Conservation (phyloP, 2,113 vertebrate species). For the Spheniscus mendiculus region DNA sequence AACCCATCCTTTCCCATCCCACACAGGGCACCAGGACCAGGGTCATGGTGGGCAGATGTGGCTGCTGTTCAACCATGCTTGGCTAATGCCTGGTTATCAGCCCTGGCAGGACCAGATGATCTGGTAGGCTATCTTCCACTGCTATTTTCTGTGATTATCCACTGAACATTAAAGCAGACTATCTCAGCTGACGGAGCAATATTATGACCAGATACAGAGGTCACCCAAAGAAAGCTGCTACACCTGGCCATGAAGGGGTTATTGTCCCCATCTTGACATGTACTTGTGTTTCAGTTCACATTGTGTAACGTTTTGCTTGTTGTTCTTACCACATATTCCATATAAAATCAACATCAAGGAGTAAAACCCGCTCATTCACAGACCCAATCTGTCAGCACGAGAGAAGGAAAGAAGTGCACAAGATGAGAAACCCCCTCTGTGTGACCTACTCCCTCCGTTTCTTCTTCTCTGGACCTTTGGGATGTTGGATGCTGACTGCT, state of each 20-base stretch:
- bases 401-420: background rate
- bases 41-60: background rate
- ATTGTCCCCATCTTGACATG: background rate
- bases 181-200: background rate
- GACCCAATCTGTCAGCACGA: background rate
- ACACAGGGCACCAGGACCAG: background rate
- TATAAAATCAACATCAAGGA: background rate
- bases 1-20: background rate
- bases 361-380: background rate
- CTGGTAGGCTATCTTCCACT: background rate
- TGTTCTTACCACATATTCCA: background rate
- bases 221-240: background rate
- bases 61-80: background rate
- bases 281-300: background rate
- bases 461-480: background rate
- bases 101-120: background rate
- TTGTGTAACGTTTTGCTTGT: background rate
- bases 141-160: background rate
- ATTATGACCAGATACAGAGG: background rate
- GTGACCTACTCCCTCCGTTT: background rate
- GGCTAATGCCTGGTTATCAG: background rate
- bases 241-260: background rate
- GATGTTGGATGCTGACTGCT: background rate
- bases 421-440: background rate
- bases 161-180: background rate